A percentile compares a stretch with the other conserved stretches of the same genome.
Conservation (phyloP, 2,797 vertebrate genomes). For the Helicolenus hilgendorfi region DNA sequence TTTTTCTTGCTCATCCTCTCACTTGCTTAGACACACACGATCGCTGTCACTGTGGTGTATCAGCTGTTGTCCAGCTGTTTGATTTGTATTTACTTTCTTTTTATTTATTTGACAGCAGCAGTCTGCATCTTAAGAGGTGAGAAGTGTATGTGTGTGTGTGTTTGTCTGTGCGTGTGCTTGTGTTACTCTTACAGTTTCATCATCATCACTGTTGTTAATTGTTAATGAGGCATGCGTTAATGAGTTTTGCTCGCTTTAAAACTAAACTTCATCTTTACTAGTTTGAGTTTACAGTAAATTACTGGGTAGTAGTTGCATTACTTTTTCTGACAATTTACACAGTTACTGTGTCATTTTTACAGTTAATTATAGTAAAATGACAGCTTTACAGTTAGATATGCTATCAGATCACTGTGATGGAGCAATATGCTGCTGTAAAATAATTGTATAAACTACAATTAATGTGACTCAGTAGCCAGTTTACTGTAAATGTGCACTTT, state of each 20-base stretch:
- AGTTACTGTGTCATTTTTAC: background rate
- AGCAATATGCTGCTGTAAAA: background rate
- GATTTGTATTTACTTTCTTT: conserved; percentile 54
- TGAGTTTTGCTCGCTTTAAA: background rate
- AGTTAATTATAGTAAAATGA: background rate
- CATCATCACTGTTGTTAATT: background rate
- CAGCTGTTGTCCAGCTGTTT: conserved; percentile 64
- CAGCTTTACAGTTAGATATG: background rate
- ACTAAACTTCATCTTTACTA: background rate
- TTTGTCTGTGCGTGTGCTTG: background rate
- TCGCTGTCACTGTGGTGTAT: background rate
- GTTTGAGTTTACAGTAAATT: background rate
- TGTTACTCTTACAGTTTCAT: background rate
- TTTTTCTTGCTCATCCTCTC: background rate
- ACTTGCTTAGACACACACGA: background rate
- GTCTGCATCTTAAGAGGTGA: conserved; percentile 41
- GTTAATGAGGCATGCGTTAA: background rate
- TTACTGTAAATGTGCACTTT: background rate
- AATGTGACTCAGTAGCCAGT: background rate
- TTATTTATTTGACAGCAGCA: conserved; percentile 69
- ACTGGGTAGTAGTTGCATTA: background rate
- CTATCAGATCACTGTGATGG: background rate
- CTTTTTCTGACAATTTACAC: background rate
- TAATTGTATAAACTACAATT: background rate
- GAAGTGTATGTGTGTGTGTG: conserved; percentile 9